phyloP scores from a whole-genome alignment of 64 coral and sea anemone species.

The Platygyra sinensis region DNA sequence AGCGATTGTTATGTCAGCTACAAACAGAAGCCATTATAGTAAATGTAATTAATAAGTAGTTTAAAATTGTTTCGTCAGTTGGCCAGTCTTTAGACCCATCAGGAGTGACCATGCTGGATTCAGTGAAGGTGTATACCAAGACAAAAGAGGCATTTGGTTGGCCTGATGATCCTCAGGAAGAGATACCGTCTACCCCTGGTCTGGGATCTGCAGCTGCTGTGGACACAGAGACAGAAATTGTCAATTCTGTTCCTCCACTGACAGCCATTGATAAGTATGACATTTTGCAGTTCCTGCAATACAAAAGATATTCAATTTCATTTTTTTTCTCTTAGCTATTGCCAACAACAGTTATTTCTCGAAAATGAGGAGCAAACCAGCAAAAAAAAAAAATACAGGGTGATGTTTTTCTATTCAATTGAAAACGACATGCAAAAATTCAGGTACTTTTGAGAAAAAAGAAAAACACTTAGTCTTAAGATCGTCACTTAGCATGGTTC shows the following conservation, averaged over 20 bases:
- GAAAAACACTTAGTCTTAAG: too few relatives aligned
- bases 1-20: too few relatives aligned
- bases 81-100: slow-evolving; percentile 93
- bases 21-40: not conserved
- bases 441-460: too few relatives aligned
- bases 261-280: slow-evolving; percentile 83
- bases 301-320: too few relatives aligned
- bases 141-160: slow-evolving; percentile 98
- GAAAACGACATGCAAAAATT: too few relatives aligned
- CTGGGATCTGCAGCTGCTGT: slow-evolving; percentile 43
- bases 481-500: too few relatives aligned
- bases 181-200: slow-evolving; percentile 68
- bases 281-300: not conserved
- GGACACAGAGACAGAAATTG: slow-evolving; percentile 63
- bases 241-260: slow-evolving; percentile 60
- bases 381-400: too few relatives aligned
- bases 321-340: too few relatives aligned
- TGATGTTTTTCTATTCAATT: too few relatives aligned
- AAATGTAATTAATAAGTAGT: not conserved
- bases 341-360: too few relatives aligned
- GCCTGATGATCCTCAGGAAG: slow-evolving; percentile 96
- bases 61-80: slow-evolving; percentile 46
- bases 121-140: slow-evolving; percentile 97
- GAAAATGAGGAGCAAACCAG: too few relatives aligned
- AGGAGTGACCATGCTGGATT: slow-evolving; percentile 98